These are phyloP conservation scores for Ianthella basta DNA, from an alignment of 37 sponge, comb jelly and placozoan genomes.

Conservation along the genomic window DNA sequence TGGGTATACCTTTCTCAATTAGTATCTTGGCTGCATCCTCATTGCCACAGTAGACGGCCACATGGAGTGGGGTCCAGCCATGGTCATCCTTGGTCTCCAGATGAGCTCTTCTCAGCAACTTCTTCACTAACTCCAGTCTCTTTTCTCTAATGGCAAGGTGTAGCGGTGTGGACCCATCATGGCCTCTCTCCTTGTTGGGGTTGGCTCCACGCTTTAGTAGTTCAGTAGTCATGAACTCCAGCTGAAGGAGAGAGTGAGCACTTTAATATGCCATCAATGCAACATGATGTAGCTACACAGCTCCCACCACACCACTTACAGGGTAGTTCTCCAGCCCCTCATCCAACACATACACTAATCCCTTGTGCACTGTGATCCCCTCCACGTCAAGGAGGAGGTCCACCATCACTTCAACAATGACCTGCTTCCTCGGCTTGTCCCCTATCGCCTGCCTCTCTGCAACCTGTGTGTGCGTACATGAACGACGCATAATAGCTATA, in stretches of 20 bases:
- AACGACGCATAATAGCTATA: too few relatives aligned
- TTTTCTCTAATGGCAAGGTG: neutral
- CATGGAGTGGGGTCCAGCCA: neutral
- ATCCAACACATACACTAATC: constrained; percentile 6
- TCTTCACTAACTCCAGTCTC: neutral
- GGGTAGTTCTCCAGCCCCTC: constrained; percentile 5
- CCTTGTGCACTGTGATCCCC: neutral
- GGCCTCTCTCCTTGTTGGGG: constrained; percentile 15
- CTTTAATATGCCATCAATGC: neutral
- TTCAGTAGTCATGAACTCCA: neutral
- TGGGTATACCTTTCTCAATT: neutral
- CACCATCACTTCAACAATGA: neutral
- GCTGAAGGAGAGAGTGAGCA: neutral
- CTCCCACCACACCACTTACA: too few relatives aligned
- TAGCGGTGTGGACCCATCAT: neutral
- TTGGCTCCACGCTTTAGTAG: constrained; percentile 13
- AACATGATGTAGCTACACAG: neutral
- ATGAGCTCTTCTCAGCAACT: constrained; percentile 6
- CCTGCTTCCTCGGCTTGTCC: constrained; percentile 15
- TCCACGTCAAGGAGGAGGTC: neutral
- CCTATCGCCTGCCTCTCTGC: neutral
- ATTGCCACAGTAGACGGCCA: neutral
- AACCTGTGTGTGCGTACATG: too few relatives aligned
- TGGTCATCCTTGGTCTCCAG: neutral
- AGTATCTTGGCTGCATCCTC: neutral